Evolutionary conservation across 2,797 vertebrate species (phyloP).

Genomic region (Enteromius treurensis): DNA sequence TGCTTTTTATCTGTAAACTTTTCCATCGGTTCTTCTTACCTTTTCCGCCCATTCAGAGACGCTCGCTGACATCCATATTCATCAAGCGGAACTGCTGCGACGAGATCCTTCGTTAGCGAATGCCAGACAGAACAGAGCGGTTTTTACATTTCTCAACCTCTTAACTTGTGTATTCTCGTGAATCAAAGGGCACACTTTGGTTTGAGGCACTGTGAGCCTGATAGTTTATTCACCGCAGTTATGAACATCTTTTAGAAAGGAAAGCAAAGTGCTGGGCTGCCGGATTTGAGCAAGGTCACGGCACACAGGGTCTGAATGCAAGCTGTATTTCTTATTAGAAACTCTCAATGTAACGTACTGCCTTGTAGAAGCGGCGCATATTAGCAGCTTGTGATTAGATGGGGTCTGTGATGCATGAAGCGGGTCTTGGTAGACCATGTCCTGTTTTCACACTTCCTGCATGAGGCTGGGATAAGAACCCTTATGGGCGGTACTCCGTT

Average conservation of each 20-base stretch:
- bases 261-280: not conserved
- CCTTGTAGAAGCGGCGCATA: not conserved
- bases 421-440: not conserved
- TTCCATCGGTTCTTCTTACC: conserved; percentile 16
- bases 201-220: not conserved
- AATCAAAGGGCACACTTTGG: conserved; percentile 20
- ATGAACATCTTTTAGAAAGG: not conserved
- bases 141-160: conserved; percentile 4
- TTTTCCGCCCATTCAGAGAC: conserved; percentile 13
- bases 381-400: conserved; percentile 15
- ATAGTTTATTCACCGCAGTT: not conserved
- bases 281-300: not conserved
- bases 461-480: not conserved
- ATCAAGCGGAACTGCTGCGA: conserved; percentile 14
- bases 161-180: conserved; percentile 20
- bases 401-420: not conserved
- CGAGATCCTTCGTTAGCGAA: not conserved
- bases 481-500: not conserved
- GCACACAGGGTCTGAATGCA: conserved; percentile 7
- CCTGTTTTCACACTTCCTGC: conserved; percentile 6
- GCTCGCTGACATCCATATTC: conserved; percentile 39
- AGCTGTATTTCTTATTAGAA: conserved; percentile 16
- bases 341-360: not conserved
- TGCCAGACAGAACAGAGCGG: not conserved
- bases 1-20: conserved; percentile 45